Evolutionary conservation across 2,113 vertebrate genomes (phyloP).

Genomic region (Physeter macrocephalus): DNA sequence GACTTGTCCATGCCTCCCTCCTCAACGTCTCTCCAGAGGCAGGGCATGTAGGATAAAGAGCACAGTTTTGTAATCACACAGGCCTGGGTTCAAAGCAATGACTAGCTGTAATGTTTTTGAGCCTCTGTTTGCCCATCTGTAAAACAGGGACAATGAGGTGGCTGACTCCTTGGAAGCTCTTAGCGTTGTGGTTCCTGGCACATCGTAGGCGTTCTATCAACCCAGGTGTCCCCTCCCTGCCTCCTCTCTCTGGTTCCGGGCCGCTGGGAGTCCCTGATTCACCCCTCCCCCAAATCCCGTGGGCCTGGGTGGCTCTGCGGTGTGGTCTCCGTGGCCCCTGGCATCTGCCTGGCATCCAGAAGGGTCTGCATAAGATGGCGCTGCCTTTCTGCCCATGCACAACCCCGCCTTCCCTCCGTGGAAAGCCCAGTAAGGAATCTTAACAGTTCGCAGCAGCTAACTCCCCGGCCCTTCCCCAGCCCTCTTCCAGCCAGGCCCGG

Average conservation of each 20-base stretch:
- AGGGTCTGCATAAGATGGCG: neutral
- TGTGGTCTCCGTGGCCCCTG: rapidly evolving
- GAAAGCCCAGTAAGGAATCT: neutral
- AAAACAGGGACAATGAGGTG: neutral
- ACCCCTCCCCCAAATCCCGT: rapidly evolving
- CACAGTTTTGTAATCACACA: neutral
- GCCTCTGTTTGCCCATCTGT: neutral
- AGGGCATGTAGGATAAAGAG: neutral
- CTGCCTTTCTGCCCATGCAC: neutral
- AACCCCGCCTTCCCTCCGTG: neutral
- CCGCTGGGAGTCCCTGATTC: neutral
- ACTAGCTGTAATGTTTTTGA: neutral
- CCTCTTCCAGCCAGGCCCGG: no score
- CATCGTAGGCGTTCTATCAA: neutral
- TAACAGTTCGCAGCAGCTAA: neutral
- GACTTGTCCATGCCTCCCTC: no score
- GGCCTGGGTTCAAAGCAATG: neutral
- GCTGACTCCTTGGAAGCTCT: neutral
- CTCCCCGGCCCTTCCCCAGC: neutral
- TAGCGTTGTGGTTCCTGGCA: neutral
- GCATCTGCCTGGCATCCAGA: neutral
- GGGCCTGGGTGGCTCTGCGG: neutral
- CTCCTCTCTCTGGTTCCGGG: neutral
- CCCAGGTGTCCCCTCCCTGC: neutral
- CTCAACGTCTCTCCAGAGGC: neutral